Evolutionary conservation across 1,140 invertebrate genomes (phyloP).

Genomic region (Vollenhovia emeryi): DNA sequence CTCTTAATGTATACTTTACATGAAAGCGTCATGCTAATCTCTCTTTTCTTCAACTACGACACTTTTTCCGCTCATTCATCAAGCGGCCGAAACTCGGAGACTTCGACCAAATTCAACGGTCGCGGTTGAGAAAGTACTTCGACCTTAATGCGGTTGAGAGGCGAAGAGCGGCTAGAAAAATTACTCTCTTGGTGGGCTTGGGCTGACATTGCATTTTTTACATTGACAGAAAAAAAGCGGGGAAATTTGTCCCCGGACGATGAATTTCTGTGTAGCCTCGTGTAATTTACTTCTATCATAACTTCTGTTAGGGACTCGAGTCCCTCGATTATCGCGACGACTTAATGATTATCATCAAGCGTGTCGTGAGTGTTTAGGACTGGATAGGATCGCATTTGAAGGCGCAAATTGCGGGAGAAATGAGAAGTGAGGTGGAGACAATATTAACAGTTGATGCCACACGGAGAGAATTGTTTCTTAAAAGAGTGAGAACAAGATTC

Average conservation of each 20-base stretch:
- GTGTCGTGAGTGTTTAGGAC: not conserved
- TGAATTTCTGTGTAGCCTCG: not conserved
- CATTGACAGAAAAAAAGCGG: not conserved
- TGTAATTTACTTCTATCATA: conserved; percentile 4
- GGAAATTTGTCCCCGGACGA: conserved; percentile 11
- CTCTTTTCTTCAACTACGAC: conserved; percentile 36
- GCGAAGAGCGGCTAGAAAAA: conserved; percentile 14
- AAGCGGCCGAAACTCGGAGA: conserved; percentile 3
- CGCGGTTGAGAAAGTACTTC: conserved; percentile 35
- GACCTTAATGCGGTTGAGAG: not conserved
- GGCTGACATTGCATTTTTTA: not conserved
- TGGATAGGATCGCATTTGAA: not conserved
- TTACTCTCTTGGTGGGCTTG: not conserved
- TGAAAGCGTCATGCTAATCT: conserved; percentile 50
- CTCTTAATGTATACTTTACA: not conserved
- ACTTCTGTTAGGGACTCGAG: not conserved
- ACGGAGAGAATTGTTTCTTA: no score
- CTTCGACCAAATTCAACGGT: not conserved
- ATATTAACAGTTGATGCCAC: not conserved
- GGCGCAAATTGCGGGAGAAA: not conserved
- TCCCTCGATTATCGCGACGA: not conserved
- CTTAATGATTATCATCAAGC: not conserved
- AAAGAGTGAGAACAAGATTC: no score
- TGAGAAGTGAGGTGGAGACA: not conserved
- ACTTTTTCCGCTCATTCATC: conserved; percentile 37